Evolutionary conservation across 2,888 invertebrate genomes (phyloP).

Genomic region (Cacoxenus indagator): DNA sequence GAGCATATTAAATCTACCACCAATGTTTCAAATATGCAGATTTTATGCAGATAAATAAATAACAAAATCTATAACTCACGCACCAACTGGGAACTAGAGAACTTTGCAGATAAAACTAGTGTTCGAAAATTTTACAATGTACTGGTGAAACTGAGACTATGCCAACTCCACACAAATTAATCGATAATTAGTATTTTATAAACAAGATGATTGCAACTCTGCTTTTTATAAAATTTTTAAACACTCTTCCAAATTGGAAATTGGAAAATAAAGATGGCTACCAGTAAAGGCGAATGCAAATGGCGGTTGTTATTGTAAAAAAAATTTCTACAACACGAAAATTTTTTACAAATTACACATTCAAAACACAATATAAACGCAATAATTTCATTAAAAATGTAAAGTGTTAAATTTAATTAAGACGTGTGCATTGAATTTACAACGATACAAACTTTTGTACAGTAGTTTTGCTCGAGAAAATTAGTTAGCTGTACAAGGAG

Average conservation of each 20-base stretch:
- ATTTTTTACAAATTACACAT: conserved; percentile 65
- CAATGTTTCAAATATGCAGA: too few relatives aligned
- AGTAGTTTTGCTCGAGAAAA: conserved; percentile 47
- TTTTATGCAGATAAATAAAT: too few relatives aligned
- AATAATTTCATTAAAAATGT: conserved; percentile 52
- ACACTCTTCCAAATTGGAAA: conserved; percentile 61
- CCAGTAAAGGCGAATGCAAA: conserved; percentile 82
- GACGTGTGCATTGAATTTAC: conserved; percentile 38
- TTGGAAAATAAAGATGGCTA: conserved; percentile 64
- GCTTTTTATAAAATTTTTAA: conserved; percentile 1
- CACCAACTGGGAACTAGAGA: too few relatives aligned
- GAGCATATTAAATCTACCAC: background rate
- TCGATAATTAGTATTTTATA: background rate
- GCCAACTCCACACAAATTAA: too few relatives aligned
- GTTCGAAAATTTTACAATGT: too few relatives aligned
- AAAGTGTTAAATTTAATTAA: conserved; percentile 46
- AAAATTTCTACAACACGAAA: conserved; percentile 64
- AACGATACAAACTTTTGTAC: conserved; percentile 36
- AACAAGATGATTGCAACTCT: background rate
- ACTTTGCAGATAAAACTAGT: too few relatives aligned
- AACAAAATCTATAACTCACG: too few relatives aligned
- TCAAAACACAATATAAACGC: conserved; percentile 54
- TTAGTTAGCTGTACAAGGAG: conserved; percentile 40
- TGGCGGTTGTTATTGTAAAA: conserved; percentile 22
- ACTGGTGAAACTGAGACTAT: too few relatives aligned